Evolutionary conservation across 2,888 invertebrate species (phyloP), one percentile per base, ranked within the genome.

Genomic region (Criorhina ranunculi): DNA sequence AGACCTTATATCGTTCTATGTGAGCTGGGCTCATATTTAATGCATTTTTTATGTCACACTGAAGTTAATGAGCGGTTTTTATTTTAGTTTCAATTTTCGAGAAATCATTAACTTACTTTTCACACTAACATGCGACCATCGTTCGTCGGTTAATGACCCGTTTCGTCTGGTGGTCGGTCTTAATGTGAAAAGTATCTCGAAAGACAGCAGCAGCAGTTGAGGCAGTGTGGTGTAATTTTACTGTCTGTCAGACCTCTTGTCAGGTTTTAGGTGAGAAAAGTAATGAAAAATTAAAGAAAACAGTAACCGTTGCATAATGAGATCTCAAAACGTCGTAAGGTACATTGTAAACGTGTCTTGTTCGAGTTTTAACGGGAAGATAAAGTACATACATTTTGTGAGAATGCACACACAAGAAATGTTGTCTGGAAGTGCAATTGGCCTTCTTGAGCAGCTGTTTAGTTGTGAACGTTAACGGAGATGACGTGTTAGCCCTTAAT

Each of bases 51-150:
- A 73, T 82, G 76, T 76, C 49, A 67, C 60, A 12, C 12, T 9
- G 75, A 53, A 53, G 31, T 76, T 82, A 70, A 82, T 76, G 76
- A 51, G 49, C n/a, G n/a, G n/a, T n/a, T n/a, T n/a, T n/a, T n/a
- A 12, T 66, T 70, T 77, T 64, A 59, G 62, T 42, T 33, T 53
- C 40, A 66, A 59, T 17, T 51, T 67, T 59, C n/a, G 5, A 9
- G 8, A 17, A 46, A 44, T 8, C 9, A 4, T 55, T 15, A 53
- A 33, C 57, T 64, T 72, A 57, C 44, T 33, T 62, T 73, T 60
- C 44, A 57, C 40, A 42, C 51, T 9, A 51, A 37, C 46, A 31
- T 37, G 37, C 33, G 59, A 51, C 37, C 59, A 55, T 33, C 42
- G 19, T 35, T 53, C 62, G 8, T 12, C 33, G 73, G 73, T 62